phyloP scores from a whole-genome alignment of 2,113 vertebrate species.

The Mirounga angustirostris region DNA sequence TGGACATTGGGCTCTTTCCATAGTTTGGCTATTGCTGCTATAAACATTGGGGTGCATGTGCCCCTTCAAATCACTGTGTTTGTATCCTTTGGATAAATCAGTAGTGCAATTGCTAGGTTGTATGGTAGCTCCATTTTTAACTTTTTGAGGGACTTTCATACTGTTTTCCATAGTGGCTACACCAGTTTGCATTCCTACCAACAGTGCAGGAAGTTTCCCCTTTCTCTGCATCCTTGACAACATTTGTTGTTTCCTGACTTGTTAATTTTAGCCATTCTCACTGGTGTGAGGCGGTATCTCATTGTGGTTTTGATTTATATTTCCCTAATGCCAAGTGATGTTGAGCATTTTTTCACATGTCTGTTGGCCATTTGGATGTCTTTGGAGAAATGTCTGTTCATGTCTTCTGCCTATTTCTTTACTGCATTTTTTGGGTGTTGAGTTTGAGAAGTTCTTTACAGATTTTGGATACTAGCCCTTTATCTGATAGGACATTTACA shows the following conservation, averaged over 20 bases:
- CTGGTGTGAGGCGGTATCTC: not conserved
- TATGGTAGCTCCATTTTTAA: not conserved
- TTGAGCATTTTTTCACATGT: not conserved
- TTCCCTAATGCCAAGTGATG: not conserved
- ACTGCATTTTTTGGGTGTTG: too few species aligned
- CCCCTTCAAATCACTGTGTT: not conserved
- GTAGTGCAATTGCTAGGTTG: not conserved
- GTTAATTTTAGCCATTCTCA: not conserved
- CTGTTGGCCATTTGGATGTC: too few species aligned
- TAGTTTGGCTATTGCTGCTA: not conserved
- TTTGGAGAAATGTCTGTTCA: too few species aligned
- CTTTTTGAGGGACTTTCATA: not conserved
- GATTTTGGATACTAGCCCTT: not conserved
- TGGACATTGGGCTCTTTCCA: not conserved
- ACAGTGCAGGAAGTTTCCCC: too few species aligned
- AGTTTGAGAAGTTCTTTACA: too few species aligned
- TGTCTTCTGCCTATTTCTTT: too few species aligned
- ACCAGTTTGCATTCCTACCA: not conserved
- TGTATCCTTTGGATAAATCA: not conserved
- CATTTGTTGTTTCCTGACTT: not conserved
- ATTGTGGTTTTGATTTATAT: not conserved
- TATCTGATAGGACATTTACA: not conserved
- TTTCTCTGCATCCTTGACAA: not conserved
- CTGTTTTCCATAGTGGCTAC: not conserved
- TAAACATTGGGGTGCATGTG: not conserved